These are phyloP conservation scores for Lepus oiostolus DNA, from an alignment of 2,797 vertebrate species.

Conservation along the genomic window DNA sequence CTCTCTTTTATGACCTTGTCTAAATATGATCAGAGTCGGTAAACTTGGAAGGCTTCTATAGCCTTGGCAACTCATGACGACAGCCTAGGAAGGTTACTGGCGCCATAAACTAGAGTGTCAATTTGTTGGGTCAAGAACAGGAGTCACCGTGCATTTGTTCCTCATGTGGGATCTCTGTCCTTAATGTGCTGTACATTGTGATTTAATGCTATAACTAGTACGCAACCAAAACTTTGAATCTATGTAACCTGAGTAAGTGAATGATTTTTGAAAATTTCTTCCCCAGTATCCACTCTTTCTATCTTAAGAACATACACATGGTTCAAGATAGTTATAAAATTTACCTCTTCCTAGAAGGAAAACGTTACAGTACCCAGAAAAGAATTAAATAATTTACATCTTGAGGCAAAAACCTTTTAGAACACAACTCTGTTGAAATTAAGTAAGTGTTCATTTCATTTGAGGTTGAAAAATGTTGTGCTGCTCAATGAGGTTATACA, in stretches of 20 bases:
- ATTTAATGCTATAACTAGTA: too few species aligned
- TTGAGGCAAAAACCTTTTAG: slow-evolving; percentile 65
- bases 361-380: slow-evolving; percentile 44
- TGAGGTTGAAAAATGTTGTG: slow-evolving; percentile 46
- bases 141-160: too few species aligned
- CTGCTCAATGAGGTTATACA: slow-evolving; percentile 61
- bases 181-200: too few species aligned
- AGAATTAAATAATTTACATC: slow-evolving; percentile 74
- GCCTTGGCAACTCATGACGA: too few species aligned
- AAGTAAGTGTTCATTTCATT: slow-evolving; percentile 67
- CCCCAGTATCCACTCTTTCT: slow-evolving; percentile 5
- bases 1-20: too few species aligned
- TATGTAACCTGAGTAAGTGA: not conserved
- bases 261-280: slow-evolving; percentile 17
- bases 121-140: too few species aligned
- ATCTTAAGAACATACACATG: not conserved
- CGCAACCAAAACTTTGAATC: not conserved
- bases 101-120: too few species aligned
- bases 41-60: too few species aligned
- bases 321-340: slow-evolving; percentile 59
- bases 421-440: slow-evolving; percentile 56
- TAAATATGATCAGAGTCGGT: too few species aligned
- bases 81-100: too few species aligned
- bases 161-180: too few species aligned
- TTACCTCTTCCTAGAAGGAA: slow-evolving; percentile 40